These are phyloP conservation scores for Euclidia mi DNA, from an alignment of 2,888 invertebrate genomes.

Conservation along the genomic window DNA sequence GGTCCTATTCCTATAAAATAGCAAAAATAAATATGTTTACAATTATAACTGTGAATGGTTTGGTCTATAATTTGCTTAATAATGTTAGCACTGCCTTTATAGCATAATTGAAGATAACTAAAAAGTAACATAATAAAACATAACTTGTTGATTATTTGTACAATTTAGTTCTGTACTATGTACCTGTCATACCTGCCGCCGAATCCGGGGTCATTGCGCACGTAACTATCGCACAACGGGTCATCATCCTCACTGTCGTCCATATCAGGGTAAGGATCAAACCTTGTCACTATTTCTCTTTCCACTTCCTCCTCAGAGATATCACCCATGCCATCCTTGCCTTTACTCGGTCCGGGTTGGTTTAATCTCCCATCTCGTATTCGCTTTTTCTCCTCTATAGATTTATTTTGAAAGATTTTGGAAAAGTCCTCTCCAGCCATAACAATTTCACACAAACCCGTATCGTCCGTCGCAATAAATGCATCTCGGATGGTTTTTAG, in stretches of 20 bases:
- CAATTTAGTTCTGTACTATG: background rate
- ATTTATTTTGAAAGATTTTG: slow-evolving; percentile 85
- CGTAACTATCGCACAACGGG: slow-evolving; percentile 91
- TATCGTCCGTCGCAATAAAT: slow-evolving; percentile 98
- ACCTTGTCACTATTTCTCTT: slow-evolving; percentile 84
- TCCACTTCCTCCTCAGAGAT: slow-evolving; percentile 79
- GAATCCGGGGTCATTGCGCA: slow-evolving; percentile 90
- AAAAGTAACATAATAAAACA: no score
- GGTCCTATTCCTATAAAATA: slow-evolving; percentile 90
- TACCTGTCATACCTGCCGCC: slow-evolving; percentile 29
- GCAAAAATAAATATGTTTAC: no score
- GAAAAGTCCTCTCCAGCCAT: slow-evolving; percentile 96
- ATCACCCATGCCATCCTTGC: slow-evolving; percentile 74
- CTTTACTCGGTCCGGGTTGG: slow-evolving; percentile 76
- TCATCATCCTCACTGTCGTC: slow-evolving; percentile 95
- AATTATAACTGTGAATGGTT: no score
- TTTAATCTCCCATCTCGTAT: slow-evolving; percentile 71
- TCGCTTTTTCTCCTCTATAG: slow-evolving; percentile 80
- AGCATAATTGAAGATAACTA: no score
- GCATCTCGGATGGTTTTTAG: slow-evolving; percentile 98
- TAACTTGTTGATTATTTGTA: background rate
- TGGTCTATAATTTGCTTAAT: no score
- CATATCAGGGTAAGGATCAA: slow-evolving; percentile 93
- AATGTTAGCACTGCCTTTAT: no score
- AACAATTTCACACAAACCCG: slow-evolving; percentile 97